Base-by-base conservation (phyloP, 2,113 vertebrate species). In the Rattus rattus region DNA sequence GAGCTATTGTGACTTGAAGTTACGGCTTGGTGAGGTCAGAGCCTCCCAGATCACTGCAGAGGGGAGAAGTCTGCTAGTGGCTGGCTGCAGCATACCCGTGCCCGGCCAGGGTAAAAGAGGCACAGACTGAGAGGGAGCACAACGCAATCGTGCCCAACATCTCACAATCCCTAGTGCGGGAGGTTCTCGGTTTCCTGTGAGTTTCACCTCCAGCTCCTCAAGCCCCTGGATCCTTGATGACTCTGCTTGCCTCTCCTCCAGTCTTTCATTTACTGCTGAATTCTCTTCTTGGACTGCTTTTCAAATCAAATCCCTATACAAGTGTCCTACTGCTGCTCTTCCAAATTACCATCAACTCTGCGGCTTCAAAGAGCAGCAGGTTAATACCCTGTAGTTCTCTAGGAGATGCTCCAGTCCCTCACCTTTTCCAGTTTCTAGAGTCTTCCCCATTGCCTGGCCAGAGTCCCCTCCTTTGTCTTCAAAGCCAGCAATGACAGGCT, bases 251-350 rank as follows among this genome's bases (percentile, higher is more conserved):
- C 80, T 26, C 65, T 13, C 72, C 43, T 47, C 67, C 43, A 61
- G 1, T 43, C 56, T 39, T 56, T 59, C 43, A 20, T 3, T 69
- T 43, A 12, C 22, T 22, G 26, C 52, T 47, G 26, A 88, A 39
- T 52, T 92, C 9, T 92, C 49, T 92, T 69, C 63, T 70, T 47
- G 16, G 30, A 65, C 30, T 95, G 36, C 26, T 72, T 56, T 94
- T 56, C 83, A 85, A 89, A 84, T 65, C 9, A 93, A 30, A 69
- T 2, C 2, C 20, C 14, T 10, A 24, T 59, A 30, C 49, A 59
- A 76, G 49, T 54, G 52, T 63, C 30, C 22, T 65, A 47, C 20
- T 76, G 63, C 9, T 63, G 1, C 28, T 77, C 1, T 54, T 88
- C 88, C 30, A 84, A 87, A 90, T 54, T 39, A 59, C 36, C 13